Base-by-base conservation (phyloP, 2,113 vertebrate species). In the Larimichthys crocea region DNA sequence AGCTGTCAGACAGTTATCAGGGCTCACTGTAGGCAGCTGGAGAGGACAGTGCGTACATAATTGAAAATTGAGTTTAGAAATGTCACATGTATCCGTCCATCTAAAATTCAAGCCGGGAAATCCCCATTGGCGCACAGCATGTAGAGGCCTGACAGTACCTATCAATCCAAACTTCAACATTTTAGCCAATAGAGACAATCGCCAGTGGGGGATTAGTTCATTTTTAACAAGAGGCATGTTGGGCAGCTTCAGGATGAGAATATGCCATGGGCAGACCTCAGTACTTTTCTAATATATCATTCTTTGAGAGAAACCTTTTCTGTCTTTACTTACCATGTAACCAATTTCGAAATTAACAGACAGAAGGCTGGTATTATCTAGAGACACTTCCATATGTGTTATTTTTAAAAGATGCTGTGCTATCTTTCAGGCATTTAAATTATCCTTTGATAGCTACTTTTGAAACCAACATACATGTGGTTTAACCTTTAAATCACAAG, bases 61-160 rank as follows among this genome's bases (percentile, higher is more conserved):
- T 92, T 93, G 86, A 92, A 93, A 89, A 88, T 80, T 82, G 88
- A 88, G 84, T 89, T 88, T 88, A 63, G 69, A 91, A 91, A 92
- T 88, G 83, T 91, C 91, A 86, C 84, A 87, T 90, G 82, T 89
- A 91, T 89, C 79, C 15, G 80, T 91, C 91, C 78, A 87, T 94
- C 85, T 83, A 79, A 80, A 91, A 87, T 88, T 90, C 72, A 86
- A 83, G 72, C 57, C 1, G 5, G 76, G 80, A 83, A 88, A 87
- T 89, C 90, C 86, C 89, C 74, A 68, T 53, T 65, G 89, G 83
- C 61, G 4, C 70, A 22, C 68, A 75, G 67, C 76, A 76, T 74
- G 80, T 69, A 75, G 59, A 42, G 63, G 56, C 66, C 76, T 76
- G 89, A 89, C 90, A 83, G 80, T 22, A 61, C 78, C 79, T 75